A percentile compares a stretch with the other conserved stretches of the same genome.
Conservation (phyloP, 2,113 vertebrate species). For the Platichthys flesus region DNA sequence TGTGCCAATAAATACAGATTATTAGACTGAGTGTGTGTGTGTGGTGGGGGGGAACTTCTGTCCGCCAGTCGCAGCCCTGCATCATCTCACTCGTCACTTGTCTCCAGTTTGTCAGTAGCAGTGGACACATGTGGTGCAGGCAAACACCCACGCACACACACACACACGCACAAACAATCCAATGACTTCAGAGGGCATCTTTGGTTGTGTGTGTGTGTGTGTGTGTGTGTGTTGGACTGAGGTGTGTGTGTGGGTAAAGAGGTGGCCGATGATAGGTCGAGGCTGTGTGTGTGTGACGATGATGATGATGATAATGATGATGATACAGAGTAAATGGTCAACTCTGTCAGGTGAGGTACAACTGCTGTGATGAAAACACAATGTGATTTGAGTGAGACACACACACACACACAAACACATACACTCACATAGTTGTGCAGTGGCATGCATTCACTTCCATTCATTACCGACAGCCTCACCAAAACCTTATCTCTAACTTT, state of each 20-base stretch:
- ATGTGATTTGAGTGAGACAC: conserved; percentile 37
- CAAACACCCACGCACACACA: conserved; percentile 21
- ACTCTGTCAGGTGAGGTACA: conserved; percentile 20
- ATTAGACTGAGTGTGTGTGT: conserved; percentile 32
- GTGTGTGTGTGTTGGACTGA: not conserved
- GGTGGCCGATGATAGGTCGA: conserved; percentile 51
- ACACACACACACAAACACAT: not conserved
- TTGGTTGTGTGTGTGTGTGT: not conserved
- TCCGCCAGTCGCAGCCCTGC: conserved; percentile 69
- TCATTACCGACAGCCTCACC: too few species aligned
- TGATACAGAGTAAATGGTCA: conserved; percentile 43
- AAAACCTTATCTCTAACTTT: too few species aligned
- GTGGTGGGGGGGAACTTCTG: conserved; percentile 44
- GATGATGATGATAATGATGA: conserved; percentile 4
- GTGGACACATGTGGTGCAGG: conserved; percentile 68
- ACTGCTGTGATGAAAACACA: conserved; percentile 68
- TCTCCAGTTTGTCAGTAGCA: conserved; percentile 76
- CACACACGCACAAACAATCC: conserved; percentile 40
- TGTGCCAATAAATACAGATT: conserved; percentile 63
- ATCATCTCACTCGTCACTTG: conserved; percentile 72
- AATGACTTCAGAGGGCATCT: conserved; percentile 54
- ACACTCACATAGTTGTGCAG: too few species aligned
- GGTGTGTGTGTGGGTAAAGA: not conserved
- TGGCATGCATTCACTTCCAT: too few species aligned
- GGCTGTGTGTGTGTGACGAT: conserved; percentile 3